Percentiles rank a stretch among this genome's conserved stretches.
Evolutionary conservation across 2,888 invertebrate genomes (phyloP).

Genomic region (Drosophila diplacantha): DNA sequence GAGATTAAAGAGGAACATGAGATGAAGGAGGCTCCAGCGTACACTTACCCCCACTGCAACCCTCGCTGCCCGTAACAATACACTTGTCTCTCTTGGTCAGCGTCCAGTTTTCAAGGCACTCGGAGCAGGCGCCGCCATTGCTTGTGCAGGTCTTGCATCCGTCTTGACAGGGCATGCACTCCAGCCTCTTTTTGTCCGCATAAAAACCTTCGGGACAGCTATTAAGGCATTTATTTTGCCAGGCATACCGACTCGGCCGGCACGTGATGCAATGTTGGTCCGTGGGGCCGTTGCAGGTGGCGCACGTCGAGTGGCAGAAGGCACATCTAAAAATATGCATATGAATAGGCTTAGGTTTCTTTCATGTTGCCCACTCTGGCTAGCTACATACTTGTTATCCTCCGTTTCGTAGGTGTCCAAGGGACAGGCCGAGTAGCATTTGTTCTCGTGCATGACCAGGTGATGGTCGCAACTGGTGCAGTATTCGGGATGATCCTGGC

Average conservation of each 20-base stretch:
- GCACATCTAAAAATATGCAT: conserved; percentile 81
- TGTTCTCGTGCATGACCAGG: conserved; percentile 87
- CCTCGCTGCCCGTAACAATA: conserved; percentile 83
- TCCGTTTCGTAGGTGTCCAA: conserved; percentile 89
- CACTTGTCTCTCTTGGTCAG: conserved; percentile 87
- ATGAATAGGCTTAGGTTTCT: background rate
- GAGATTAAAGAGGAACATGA: conserved; percentile 37
- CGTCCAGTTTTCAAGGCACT: conserved; percentile 86
- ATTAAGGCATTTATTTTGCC: conserved; percentile 85
- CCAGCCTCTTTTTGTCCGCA: conserved; percentile 87
- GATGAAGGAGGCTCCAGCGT: background rate
- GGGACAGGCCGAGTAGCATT: conserved; percentile 91
- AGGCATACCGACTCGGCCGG: conserved; percentile 84
- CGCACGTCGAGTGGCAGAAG: conserved; percentile 87
- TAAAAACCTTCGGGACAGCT: conserved; percentile 87
- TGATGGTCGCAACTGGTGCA: conserved; percentile 94
- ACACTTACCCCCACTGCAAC: conserved; percentile 83
- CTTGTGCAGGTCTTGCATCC: conserved; percentile 88
- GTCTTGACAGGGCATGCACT: conserved; percentile 86
- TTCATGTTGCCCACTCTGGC: accelerated
- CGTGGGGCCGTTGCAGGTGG: conserved; percentile 87
- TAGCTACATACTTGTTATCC: conserved; percentile 83
- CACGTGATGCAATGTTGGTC: conserved; percentile 90
- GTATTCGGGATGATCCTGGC: conserved; percentile 88
- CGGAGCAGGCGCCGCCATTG: conserved; percentile 84